A percentile compares a stretch with the other conserved stretches of the same genome.
These are phyloP conservation scores for Dolichoris vasculosae DNA, from an alignment of 1,140 invertebrate genomes.

Conservation along the genomic window DNA sequence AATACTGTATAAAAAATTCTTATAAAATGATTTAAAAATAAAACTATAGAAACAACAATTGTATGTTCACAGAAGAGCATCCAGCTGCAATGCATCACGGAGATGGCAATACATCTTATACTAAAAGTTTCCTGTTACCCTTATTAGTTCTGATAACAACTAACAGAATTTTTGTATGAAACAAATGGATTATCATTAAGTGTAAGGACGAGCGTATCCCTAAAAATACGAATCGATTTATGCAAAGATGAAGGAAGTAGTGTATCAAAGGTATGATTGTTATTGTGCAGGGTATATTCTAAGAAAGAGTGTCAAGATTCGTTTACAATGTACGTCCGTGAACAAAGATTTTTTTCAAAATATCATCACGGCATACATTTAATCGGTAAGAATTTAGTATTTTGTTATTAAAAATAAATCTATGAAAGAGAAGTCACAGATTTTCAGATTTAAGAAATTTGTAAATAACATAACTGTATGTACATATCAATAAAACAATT, in stretches of 20 bases:
- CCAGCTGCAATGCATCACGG: constrained; percentile 75
- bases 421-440: constrained; percentile 49
- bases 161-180: constrained; percentile 65
- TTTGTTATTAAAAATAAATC: constrained; percentile 67
- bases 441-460: constrained; percentile 54
- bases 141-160: constrained; percentile 65
- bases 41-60: not conserved
- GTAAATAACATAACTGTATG: constrained; percentile 72
- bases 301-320: constrained; percentile 23
- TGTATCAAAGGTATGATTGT: constrained; percentile 15
- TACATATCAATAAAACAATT: constrained; percentile 73
- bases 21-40: not conserved
- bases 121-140: constrained; percentile 55
- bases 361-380: constrained; percentile 65
- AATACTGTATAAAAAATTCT: not conserved
- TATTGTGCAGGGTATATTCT: constrained; percentile 44
- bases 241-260: constrained; percentile 6
- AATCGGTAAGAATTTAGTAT: constrained; percentile 68
- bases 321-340: constrained; percentile 63
- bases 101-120: constrained; percentile 64
- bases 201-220: not conserved
- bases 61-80: constrained; percentile 71
- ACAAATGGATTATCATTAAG: not conserved
- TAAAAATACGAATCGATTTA: not conserved
- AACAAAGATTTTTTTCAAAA: constrained; percentile 63